A percentile compares a stretch with the other conserved stretches of the same genome.
phyloP scores from a whole-genome alignment of 2,797 vertebrate genomes.

The Lagodon rhomboides region DNA sequence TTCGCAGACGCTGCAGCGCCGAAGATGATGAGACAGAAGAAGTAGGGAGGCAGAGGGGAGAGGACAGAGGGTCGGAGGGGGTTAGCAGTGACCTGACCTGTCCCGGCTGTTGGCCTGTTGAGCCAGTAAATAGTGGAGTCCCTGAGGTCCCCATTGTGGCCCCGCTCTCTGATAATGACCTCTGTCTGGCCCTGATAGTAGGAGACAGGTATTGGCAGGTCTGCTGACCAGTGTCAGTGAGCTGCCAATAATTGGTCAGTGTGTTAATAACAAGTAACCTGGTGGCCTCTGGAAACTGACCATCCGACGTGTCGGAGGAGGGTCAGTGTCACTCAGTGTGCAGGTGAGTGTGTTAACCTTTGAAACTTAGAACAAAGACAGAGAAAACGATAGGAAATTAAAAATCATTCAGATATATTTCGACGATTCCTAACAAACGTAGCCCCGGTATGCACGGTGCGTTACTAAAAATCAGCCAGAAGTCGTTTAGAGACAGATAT shows the following conservation, averaged over 20 bases:
- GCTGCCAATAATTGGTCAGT: conserved; percentile 79
- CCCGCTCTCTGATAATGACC: conserved; percentile 83
- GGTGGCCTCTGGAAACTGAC: conserved; percentile 56
- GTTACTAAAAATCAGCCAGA: conserved; percentile 34
- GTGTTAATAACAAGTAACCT: conserved; percentile 79
- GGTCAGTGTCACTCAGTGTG: conserved; percentile 1
- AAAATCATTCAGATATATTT: neutral
- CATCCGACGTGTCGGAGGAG: conserved; percentile 12
- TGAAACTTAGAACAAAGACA: conserved; percentile 4
- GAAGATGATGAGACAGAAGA: conserved; percentile 45
- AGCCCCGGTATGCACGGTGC: conserved; percentile 16
- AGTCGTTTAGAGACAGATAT: conserved; percentile 42
- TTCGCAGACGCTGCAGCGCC: conserved; percentile 21
- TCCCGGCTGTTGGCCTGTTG: conserved; percentile 70
- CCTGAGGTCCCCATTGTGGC: conserved; percentile 74
- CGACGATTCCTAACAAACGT: neutral
- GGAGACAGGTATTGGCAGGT: conserved; percentile 82
- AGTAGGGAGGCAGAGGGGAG: conserved; percentile 6
- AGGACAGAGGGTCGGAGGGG: conserved; percentile 16
- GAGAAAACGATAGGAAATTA: neutral
- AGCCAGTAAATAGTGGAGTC: conserved; percentile 69
- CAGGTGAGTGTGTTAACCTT: conserved; percentile 10
- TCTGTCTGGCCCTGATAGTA: conserved; percentile 76
- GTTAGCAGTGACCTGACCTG: conserved; percentile 74
- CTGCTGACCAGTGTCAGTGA: conserved; percentile 75